Conservation (phyloP, 2,888 invertebrate genomes). For the Endomychus coccineus region DNA sequence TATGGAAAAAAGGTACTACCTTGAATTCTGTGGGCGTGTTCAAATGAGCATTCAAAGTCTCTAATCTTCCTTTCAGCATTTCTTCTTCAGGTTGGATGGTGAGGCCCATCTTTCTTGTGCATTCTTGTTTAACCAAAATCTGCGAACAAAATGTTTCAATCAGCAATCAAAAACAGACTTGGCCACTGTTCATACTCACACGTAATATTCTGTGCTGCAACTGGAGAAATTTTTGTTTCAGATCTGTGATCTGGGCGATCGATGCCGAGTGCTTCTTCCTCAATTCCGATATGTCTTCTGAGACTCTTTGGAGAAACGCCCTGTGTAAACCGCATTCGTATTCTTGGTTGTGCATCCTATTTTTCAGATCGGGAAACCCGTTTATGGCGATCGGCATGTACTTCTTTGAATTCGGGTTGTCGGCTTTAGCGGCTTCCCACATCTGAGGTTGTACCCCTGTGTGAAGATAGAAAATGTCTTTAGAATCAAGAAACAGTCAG, state of each 20-base stretch:
- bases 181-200: too few relatives aligned
- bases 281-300: slow-evolving; percentile 67
- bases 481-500: too few relatives aligned
- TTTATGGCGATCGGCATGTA: slow-evolving; percentile 92
- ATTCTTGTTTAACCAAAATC: slow-evolving; percentile 84
- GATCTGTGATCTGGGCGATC: slow-evolving; percentile 72
- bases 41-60: slow-evolving; percentile 78
- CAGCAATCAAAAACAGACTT: not conserved
- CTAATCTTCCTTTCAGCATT: slow-evolving; percentile 75
- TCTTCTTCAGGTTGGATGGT: slow-evolving; percentile 88
- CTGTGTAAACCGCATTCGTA: slow-evolving; percentile 77
- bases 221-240: slow-evolving; percentile 71
- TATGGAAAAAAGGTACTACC: too few relatives aligned
- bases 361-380: slow-evolving; percentile 76
- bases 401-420: slow-evolving; percentile 86
- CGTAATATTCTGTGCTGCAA: slow-evolving; percentile 77
- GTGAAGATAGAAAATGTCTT: too few relatives aligned
- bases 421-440: slow-evolving; percentile 93
- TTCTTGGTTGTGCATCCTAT: slow-evolving; percentile 76
- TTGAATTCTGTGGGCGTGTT: slow-evolving; percentile 90
- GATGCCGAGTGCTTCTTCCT: slow-evolving; percentile 76
- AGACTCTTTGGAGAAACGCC: slow-evolving; percentile 70
- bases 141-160: too few relatives aligned
- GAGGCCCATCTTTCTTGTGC: slow-evolving; percentile 78
- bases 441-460: slow-evolving; percentile 82